Evolutionary conservation across 2,888 invertebrate genomes (phyloP), one percentile per base, ranked within the genome.

Genomic region (Macaria liturata): DNA sequence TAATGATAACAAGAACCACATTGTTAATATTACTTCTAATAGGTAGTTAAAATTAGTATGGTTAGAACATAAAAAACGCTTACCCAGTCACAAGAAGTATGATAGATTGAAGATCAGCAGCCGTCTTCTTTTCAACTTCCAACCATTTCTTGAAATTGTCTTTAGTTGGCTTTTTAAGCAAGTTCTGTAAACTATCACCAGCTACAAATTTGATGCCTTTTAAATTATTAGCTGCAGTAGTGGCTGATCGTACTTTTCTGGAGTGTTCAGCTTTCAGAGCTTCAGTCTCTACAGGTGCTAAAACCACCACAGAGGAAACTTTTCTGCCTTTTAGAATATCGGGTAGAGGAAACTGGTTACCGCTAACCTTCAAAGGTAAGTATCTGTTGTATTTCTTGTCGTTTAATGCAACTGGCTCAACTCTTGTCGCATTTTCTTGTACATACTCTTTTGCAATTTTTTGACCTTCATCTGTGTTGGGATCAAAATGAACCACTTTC

Each of bases 401-500:
- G 68, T 95, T 94, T 51, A 97, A 88, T 47, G 95, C 93, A 20
- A 97, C 96, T 0, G 97, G 95, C 60, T 95, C 95, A 30, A 96
- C 91, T 70, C 94, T 94, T 1, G 95, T 95, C 31, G 96, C 96
- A 74, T 95, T 95, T 52, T 94, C 93, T 70, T 94, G 93, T 42
- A 97, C 93, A 74, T 96, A 96, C 54, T 94, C 93, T 46, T 95
- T 94, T 43, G 95, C 95, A 49, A 97, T 89, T 54, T 93, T 90
- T 72, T 94, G 94, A 57, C 95, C 96, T 86, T 95, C 94, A 46
- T 93, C 93, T 62, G 96, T 95, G 73, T 94, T 93, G 3, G 96
- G 95, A 83, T 97, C 94, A 72, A 95, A 97, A 71, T 95, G 95
- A 6, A 97, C 96, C 49, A 97, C 96, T 91, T 97, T 97, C 93